Conservation (phyloP, 1,140 invertebrate species). For the Lepidurus packardi region DNA sequence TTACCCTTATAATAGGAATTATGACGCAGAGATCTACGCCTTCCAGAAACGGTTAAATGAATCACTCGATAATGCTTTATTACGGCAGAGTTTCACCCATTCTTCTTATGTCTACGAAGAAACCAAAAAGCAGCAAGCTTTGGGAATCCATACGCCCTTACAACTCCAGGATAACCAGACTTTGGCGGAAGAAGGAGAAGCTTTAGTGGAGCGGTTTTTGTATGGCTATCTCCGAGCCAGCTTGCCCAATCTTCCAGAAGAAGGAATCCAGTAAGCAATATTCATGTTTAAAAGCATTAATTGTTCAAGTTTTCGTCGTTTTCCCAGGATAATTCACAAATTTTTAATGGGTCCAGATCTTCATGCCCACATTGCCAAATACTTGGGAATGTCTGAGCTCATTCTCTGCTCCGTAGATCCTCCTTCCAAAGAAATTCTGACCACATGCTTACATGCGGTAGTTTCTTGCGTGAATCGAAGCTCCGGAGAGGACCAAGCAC, state of each 20-base stretch:
- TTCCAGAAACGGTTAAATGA: conserved; percentile 82
- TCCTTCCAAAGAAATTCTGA: conserved; percentile 57
- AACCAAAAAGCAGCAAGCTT: conserved; percentile 57
- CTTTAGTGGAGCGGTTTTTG: conserved; percentile 54
- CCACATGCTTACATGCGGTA: conserved; percentile 73
- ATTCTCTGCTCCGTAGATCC: conserved; percentile 70
- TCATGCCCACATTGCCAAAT: conserved; percentile 60
- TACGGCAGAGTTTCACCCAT: conserved; percentile 72
- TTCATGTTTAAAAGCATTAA: not conserved
- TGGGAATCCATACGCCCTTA: conserved; percentile 58
- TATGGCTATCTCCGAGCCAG: conserved; percentile 54
- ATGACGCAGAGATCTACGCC: conserved; percentile 77
- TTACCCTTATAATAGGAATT: conserved; percentile 56
- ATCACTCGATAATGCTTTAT: conserved; percentile 61
- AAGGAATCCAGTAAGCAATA: conserved; percentile 52
- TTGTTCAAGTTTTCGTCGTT: conserved; percentile 34
- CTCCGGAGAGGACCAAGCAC: conserved; percentile 54
- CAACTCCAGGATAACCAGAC: conserved; percentile 61
- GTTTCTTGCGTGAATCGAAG: conserved; percentile 66
- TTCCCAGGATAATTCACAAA: conserved; percentile 53
- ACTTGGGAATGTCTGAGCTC: conserved; percentile 75
- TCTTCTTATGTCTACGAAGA: conserved; percentile 70
- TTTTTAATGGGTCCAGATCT: conserved; percentile 61
- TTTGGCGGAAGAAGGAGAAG: conserved; percentile 59
- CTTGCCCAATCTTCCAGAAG: conserved; percentile 65